Evolutionary conservation across 2,888 invertebrate genomes (phyloP).

Genomic region (Drosophila greeni): DNA sequence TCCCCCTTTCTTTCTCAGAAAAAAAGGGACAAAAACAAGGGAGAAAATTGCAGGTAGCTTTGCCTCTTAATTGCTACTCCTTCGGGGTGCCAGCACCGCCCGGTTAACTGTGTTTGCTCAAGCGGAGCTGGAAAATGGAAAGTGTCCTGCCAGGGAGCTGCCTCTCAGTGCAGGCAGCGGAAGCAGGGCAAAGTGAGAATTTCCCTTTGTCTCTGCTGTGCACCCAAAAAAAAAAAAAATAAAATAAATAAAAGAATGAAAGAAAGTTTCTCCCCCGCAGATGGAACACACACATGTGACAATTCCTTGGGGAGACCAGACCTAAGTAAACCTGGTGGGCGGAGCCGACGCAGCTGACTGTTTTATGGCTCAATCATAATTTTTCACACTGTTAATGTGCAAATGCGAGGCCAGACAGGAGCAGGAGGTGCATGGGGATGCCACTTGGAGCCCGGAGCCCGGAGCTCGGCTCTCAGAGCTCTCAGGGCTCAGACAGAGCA

Average conservation of each 20-base stretch:
- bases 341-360: constrained; percentile 63
- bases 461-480: background rate
- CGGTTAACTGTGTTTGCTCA: constrained; percentile 46
- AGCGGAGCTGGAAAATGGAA: constrained; percentile 35
- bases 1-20: background rate
- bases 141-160: constrained; percentile 39
- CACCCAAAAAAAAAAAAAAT: background rate
- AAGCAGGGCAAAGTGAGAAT: constrained; percentile 67
- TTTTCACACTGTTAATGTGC: constrained; percentile 75
- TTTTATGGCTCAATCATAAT: constrained; percentile 74
- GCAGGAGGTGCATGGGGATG: constrained; percentile 1
- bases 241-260: background rate
- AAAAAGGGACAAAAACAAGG: constrained; percentile 6
- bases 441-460: constrained; percentile 24
- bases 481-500: constrained; percentile 25
- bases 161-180: constrained; percentile 46
- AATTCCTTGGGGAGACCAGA: constrained; percentile 23
- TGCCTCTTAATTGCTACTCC: constrained; percentile 41
- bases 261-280: constrained; percentile 15
- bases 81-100: constrained; percentile 18
- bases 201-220: constrained; percentile 52
- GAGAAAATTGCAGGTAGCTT: constrained; percentile 10
- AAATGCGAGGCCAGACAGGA: constrained; percentile 53
- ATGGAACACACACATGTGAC: constrained; percentile 28
- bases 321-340: constrained; percentile 37